A percentile compares a stretch with the other conserved stretches of the same genome.
Conservation (phyloP, 2,113 vertebrate species). For the Indicator maculatus region DNA sequence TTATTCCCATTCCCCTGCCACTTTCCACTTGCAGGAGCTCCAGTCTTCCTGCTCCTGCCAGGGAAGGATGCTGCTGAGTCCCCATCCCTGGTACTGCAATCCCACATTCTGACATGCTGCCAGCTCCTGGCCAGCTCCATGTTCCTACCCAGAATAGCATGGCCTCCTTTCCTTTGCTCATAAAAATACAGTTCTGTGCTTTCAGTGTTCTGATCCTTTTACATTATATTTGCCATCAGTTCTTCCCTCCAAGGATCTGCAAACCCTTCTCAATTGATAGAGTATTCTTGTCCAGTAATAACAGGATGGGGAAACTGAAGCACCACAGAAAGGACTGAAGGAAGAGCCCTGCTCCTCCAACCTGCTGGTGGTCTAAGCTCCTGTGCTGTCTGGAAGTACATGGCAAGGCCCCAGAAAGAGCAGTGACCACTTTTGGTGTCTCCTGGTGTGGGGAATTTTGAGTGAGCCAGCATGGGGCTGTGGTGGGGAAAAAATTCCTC, state of each 20-base stretch:
- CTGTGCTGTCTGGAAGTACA: no score
- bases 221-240: background rate
- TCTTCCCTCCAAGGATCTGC: background rate
- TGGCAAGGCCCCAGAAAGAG: accelerated
- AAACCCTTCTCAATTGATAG: background rate
- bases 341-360: background rate
- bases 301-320: background rate
- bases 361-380: no score
- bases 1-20: background rate
- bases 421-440: background rate
- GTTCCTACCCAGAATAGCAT: background rate
- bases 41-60: background rate
- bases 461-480: background rate
- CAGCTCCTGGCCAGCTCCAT: background rate
- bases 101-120: background rate
- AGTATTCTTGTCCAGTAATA: background rate
- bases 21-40: background rate
- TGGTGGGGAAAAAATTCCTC: background rate
- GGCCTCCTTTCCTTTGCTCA: background rate
- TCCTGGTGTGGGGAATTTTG: background rate
- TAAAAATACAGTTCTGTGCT: background rate
- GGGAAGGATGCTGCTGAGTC: background rate
- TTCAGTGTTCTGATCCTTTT: background rate
- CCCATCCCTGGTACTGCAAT: background rate
- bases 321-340: background rate